These are phyloP conservation scores for Rattus norvegicus DNA, from an alignment of 2,113 vertebrate species.

Conservation along the genomic window GRCr8 NC_086023.1:126624501-126625000, in stretches of 20 bases:
- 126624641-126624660: neutral
- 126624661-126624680: neutral
- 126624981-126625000: conserved; percentile 74
- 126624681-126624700: neutral
- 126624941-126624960: conserved; percentile 82
- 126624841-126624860: neutral
- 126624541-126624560: neutral
- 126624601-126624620: neutral
- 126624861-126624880: neutral
- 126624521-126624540: neutral
- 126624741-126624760: neutral
- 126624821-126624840: neutral
- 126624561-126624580: neutral
- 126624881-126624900: neutral
- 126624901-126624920: neutral
- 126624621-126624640: neutral
- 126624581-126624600: neutral
- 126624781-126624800: neutral
- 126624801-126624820: neutral
- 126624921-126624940: conserved; percentile 77
- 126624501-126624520: neutral
- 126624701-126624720: neutral
- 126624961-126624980: conserved; percentile 83
- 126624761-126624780: neutral
- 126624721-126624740: neutral